A percentile compares a stretch with the other conserved stretches of the same genome.
Conservation (phyloP, 2,113 vertebrate species). For the Brachypteracias leptosomus region DNA sequence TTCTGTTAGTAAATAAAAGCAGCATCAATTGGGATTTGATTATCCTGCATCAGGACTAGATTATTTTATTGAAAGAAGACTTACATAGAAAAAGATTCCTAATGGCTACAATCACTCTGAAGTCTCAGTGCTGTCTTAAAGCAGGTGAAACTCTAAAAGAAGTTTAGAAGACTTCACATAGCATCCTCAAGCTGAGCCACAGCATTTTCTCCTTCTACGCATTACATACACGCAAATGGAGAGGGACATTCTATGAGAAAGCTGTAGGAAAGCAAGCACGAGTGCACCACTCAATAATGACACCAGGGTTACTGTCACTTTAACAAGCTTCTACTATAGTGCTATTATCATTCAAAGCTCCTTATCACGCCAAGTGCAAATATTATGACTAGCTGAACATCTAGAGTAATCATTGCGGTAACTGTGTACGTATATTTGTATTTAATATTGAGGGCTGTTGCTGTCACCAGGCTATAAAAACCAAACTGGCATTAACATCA, state of each 20-base stretch:
- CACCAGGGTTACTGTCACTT: conserved; percentile 45
- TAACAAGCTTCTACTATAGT: conserved; percentile 33
- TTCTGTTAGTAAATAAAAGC: neutral
- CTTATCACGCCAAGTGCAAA: conserved; percentile 49
- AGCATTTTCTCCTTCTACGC: neutral
- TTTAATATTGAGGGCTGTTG: conserved; percentile 63
- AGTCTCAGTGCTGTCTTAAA: neutral
- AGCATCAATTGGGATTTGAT: neutral
- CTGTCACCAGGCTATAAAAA: conserved; percentile 66
- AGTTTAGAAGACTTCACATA: neutral
- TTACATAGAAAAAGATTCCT: neutral
- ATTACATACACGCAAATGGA: neutral
- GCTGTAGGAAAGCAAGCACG: neutral
- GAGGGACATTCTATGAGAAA: neutral
- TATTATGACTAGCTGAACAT: conserved; percentile 58
- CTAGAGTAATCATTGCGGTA: conserved; percentile 46
- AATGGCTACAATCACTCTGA: neutral
- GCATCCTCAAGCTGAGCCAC: neutral
- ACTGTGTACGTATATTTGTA: conserved; percentile 55
- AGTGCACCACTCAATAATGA: neutral
- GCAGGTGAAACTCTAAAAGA: neutral
- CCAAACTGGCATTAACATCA: conserved; percentile 50
- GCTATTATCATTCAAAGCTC: conserved; percentile 57
- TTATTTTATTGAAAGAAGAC: neutral
- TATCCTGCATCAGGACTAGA: neutral